Conservation (phyloP, 2,888 invertebrate genomes). For the Theretra japonica region DNA sequence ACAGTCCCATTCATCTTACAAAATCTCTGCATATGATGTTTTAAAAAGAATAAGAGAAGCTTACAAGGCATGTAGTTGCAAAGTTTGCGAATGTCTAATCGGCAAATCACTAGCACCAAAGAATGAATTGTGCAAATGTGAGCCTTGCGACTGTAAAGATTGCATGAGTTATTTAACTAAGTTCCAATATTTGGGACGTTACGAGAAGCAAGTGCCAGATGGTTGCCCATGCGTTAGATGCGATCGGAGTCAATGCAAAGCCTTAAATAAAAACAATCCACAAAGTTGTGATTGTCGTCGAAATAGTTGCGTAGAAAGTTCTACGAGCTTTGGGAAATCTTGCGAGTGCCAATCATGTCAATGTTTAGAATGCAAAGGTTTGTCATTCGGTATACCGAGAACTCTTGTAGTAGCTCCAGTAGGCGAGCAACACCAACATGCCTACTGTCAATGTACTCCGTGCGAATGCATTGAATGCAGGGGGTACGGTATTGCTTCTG, state of each 20-base stretch:
- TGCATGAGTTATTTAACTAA: conserved; percentile 43
- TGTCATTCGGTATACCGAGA: conserved; percentile 34
- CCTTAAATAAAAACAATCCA: conserved; percentile 36
- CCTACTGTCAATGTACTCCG: conserved; percentile 58
- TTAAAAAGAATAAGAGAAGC: conserved; percentile 63
- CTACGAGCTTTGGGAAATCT: conserved; percentile 37
- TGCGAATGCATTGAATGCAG: conserved; percentile 63
- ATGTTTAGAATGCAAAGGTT: conserved; percentile 53
- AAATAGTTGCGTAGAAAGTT: conserved; percentile 48
- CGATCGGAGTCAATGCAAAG: conserved; percentile 46
- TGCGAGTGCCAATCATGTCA: conserved; percentile 59
- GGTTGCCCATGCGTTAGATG: conserved; percentile 49
- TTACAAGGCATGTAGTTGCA: conserved; percentile 71
- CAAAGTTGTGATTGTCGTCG: conserved; percentile 52
- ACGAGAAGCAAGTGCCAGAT: conserved; percentile 32
- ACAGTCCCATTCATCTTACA: conserved; percentile 19
- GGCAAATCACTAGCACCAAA: conserved; percentile 40
- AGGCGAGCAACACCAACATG: conserved; percentile 43
- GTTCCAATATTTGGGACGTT: not conserved
- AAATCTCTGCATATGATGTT: conserved; percentile 54
- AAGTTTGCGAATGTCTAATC: conserved; percentile 68
- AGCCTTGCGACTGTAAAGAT: conserved; percentile 56
- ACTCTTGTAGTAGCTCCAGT: conserved; percentile 52
- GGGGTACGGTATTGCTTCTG: conserved; percentile 45
- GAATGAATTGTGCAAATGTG: conserved; percentile 50